These are phyloP conservation scores for Amphiprion percula DNA, from an alignment of 2,113 vertebrate genomes.

Conservation along the genomic window DNA sequence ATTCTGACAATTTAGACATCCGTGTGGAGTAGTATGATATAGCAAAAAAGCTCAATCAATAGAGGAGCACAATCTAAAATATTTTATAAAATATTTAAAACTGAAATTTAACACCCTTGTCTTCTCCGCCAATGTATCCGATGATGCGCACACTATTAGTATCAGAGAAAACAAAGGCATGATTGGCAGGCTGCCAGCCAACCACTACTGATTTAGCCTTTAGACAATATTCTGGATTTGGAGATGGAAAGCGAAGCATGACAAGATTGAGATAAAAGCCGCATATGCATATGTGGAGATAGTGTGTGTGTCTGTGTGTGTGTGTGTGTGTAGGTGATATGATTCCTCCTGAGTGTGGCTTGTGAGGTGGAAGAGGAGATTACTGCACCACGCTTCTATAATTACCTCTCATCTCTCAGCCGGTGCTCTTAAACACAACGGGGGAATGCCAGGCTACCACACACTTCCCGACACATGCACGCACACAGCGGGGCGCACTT, in stretches of 20 bases:
- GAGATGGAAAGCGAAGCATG: slow-evolving; percentile 10
- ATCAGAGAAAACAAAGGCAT: slow-evolving; percentile 6
- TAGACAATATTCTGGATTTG: slow-evolving; percentile 37
- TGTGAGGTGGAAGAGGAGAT: slow-evolving; percentile 78
- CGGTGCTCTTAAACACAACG: slow-evolving; percentile 71
- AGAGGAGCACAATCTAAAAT: background rate
- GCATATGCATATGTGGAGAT: slow-evolving; percentile 33
- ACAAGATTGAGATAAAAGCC: slow-evolving; percentile 44
- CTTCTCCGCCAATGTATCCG: background rate
- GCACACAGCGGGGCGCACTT: slow-evolving; percentile 48
- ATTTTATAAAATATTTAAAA: slow-evolving; percentile 1
- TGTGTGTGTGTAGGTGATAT: slow-evolving; percentile 57
- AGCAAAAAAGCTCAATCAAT: background rate
- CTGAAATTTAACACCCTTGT: background rate
- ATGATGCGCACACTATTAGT: background rate
- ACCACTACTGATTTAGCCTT: slow-evolving; percentile 19
- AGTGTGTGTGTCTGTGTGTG: slow-evolving; percentile 13
- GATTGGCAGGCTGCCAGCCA: slow-evolving; percentile 5
- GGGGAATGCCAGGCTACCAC: slow-evolving; percentile 62
- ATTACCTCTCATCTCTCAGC: slow-evolving; percentile 80
- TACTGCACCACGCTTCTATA: slow-evolving; percentile 78
- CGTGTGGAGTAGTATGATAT: background rate
- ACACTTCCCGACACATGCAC: slow-evolving; percentile 42
- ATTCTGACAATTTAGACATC: background rate
- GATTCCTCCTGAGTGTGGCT: slow-evolving; percentile 70